Conservation (phyloP, 1,140 invertebrate species). For the Dreissena rostriformis region DNA sequence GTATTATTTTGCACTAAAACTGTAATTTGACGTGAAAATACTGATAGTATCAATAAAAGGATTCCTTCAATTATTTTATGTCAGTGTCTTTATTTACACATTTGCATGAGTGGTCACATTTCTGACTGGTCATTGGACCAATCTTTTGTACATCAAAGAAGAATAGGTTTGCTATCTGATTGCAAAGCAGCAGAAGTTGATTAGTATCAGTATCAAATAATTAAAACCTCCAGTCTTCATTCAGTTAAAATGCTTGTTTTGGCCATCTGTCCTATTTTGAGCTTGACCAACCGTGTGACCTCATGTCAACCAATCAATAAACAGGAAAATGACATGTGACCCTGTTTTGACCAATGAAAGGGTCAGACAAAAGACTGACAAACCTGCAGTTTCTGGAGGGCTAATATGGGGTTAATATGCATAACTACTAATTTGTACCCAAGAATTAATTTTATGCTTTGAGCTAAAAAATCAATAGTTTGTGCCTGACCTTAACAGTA, state of each 20-base stretch:
- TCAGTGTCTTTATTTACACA: too few relatives aligned
- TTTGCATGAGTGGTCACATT: too few relatives aligned
- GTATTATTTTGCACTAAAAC: too few relatives aligned
- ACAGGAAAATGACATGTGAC: not conserved
- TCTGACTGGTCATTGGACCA: too few relatives aligned
- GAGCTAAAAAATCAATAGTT: too few relatives aligned
- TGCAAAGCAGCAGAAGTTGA: not conserved
- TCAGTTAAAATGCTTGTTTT: not conserved
- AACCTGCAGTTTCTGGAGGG: not conserved
- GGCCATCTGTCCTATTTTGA: not conserved
- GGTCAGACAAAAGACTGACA: too few relatives aligned
- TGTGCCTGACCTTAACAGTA: too few relatives aligned
- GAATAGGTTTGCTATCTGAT: not conserved
- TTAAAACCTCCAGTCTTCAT: not conserved
- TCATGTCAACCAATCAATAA: conserved; percentile 10
- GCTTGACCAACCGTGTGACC: not conserved
- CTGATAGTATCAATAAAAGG: too few relatives aligned
- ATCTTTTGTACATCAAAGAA: not conserved
- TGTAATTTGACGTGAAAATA: too few relatives aligned
- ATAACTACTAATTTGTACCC: not conserved
- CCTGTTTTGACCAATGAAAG: not conserved
- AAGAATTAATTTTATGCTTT: too few relatives aligned
- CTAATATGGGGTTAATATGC: conserved; percentile 5
- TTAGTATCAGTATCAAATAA: not conserved
- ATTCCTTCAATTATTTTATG: too few relatives aligned